Base-by-base conservation (phyloP, 2,888 invertebrate genomes). In the Urechis unicinctus region DNA sequence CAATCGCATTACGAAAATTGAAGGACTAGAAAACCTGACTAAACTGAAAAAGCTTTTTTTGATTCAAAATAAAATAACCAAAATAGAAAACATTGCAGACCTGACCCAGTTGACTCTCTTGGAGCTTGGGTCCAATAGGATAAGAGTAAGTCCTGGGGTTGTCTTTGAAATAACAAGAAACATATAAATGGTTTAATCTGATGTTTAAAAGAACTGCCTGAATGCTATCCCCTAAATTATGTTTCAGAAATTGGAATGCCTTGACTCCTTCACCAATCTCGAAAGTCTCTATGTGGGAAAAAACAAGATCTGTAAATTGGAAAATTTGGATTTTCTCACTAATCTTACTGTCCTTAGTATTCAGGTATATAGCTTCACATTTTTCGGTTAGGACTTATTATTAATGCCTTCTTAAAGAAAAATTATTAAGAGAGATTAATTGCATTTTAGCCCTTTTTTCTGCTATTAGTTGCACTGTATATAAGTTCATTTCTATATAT, bases 61-160 rank as follows among this genome's bases (percentile, higher is more conserved):
- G 36, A 89, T 91, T 55, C 89, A 93, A 3, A 97, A 97, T 77
- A 91, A 88, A 80, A 88, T 97, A 30, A 75, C 81, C 0, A 86
- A 86, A 73, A 93, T 97, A 58, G 88, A 93, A 75, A 93, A 94
- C 78, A 69, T 97, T n/a, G 83, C 84, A 51, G 86, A 88, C 75
- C 80, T 97, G 52, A 83, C 83, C 0, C 85, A 88, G 58, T 79
- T 98, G 43, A 87, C 86, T 45, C 82, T 91, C 75, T 79, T 98
- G 5, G 98, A 99, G 77, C 80, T 99, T 53, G 98, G 98, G 0
- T 93, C 96, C 67, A 99, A 99, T 77, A 88, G 72, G 60, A 77
- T 81, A 24, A 83, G 91, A 76, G 89, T 89, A 79, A 77, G 80
- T 75, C 51, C 41, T n/a, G 17, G 9, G 9, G 9, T 36, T 9